These are phyloP conservation scores for Aricia artaxerxes DNA, from an alignment of 2,888 invertebrate species.

Conservation along the genomic window DNA sequence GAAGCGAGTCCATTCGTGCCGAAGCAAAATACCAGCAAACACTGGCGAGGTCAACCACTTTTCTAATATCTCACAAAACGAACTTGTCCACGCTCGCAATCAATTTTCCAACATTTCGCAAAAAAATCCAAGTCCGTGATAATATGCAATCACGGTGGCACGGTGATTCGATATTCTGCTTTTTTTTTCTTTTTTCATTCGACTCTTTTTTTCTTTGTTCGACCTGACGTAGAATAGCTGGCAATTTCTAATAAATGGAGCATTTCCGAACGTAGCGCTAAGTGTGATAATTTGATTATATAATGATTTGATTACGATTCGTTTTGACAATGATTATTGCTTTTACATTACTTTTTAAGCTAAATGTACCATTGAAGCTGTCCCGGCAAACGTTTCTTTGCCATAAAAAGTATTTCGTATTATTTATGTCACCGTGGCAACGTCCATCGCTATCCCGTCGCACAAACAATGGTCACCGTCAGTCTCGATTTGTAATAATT, in stretches of 20 bases:
- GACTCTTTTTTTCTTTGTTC: constrained; percentile 5
- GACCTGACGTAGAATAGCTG: not conserved
- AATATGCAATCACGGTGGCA: constrained; percentile 22
- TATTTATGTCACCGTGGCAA: no score
- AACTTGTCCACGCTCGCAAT: not conserved
- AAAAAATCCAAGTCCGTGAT: constrained; percentile 16
- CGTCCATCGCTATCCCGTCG: no score
- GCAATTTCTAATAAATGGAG: constrained; percentile 11
- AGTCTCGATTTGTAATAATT: no score
- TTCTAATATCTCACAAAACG: not conserved
- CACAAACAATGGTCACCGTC: no score
- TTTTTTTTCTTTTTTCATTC: not conserved
- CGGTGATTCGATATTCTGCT: constrained; percentile 9
- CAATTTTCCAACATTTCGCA: constrained; percentile 1
- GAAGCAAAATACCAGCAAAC: not conserved
- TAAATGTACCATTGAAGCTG: no score
- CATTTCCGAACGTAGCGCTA: not conserved
- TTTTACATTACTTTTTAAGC: no score
- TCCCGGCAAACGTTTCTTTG: no score
- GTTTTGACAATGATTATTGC: no score
- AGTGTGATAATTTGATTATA: not conserved
- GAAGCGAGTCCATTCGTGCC: not conserved
- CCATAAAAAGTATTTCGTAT: no score
- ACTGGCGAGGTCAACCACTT: not conserved
- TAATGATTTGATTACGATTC: not conserved